A percentile compares a stretch with the other conserved stretches of the same genome.
Evolutionary conservation across 2,797 vertebrate species (phyloP).

Genomic region (Rousettus madagascariensis): DNA sequence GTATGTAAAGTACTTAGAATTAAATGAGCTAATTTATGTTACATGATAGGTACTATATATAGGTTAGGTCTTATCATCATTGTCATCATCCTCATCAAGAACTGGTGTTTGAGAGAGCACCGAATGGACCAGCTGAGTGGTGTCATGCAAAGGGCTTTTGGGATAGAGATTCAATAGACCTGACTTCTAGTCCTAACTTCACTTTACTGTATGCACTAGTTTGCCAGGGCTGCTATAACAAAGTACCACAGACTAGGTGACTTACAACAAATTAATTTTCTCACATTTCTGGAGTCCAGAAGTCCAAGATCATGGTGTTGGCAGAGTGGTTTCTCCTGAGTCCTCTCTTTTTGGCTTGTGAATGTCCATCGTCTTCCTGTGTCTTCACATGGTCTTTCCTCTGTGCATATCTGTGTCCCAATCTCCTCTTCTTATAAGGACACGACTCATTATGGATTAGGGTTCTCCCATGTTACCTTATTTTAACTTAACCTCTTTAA

Average conservation of each 20-base stretch:
- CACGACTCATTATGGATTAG: not conserved
- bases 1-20: not conserved
- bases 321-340: not conserved
- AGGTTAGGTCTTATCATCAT: not conserved
- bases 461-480: not conserved
- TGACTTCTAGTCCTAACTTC: not conserved
- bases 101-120: not conserved
- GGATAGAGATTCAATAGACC: not conserved
- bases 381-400: not conserved
- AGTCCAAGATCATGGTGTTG: not conserved
- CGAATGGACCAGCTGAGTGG: not conserved
- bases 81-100: not conserved
- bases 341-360: not conserved
- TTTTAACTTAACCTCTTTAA: constrained; percentile 19
- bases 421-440: not conserved
- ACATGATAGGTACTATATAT: not conserved
- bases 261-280: not conserved
- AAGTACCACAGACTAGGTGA: not conserved
- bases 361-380: not conserved
- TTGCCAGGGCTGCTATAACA: not conserved
- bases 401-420: not conserved
- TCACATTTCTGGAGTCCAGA: not conserved
- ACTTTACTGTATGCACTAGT: not conserved
- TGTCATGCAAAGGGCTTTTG: not conserved
- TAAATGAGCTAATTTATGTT: not conserved